Evolutionary conservation across 2,888 invertebrate species (phyloP).

Genomic region (Disparrhopalites patrizii): DNA sequence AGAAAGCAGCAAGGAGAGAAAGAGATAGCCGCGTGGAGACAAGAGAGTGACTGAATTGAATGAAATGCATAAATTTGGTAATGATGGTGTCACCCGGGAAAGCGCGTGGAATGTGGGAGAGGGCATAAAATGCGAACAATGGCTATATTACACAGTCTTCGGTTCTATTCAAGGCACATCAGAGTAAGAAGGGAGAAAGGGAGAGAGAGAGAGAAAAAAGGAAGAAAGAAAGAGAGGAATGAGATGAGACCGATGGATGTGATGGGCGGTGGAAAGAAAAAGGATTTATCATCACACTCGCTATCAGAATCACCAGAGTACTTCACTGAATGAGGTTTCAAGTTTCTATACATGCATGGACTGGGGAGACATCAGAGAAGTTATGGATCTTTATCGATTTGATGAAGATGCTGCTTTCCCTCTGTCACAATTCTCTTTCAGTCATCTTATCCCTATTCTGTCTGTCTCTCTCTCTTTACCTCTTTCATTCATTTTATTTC

Average conservation of each 20-base stretch:
- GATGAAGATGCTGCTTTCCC: constrained; percentile 21
- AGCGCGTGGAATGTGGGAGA: constrained; percentile 16
- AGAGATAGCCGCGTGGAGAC: constrained; percentile 7
- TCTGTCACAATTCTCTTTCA: constrained; percentile 12
- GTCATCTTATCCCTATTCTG: constrained; percentile 10
- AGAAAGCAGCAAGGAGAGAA: not conserved
- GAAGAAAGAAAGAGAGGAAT: constrained; percentile 1
- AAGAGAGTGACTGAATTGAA: not conserved
- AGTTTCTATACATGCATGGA: not conserved
- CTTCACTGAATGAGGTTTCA: constrained; percentile 6
- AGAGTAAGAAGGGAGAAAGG: not conserved
- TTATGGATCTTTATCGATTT: constrained; percentile 32
- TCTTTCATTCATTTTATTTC: constrained; percentile 1
- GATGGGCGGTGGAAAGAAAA: constrained; percentile 16
- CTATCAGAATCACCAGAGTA: constrained; percentile 8
- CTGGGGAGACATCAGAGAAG: not conserved
- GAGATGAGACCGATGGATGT: constrained; percentile 4
- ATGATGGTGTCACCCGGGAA: constrained; percentile 18
- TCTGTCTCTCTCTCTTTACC: constrained; percentile 9
- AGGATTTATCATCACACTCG: constrained; percentile 22
- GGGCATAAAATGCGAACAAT: constrained; percentile 14
- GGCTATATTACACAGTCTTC: constrained; percentile 1
- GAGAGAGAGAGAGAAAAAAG: not conserved
- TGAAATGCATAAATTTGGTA: constrained; percentile 18
- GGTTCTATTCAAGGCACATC: not conserved